Conservation (phyloP, 2,888 invertebrate genomes). For the Alloplasta piceator region DNA sequence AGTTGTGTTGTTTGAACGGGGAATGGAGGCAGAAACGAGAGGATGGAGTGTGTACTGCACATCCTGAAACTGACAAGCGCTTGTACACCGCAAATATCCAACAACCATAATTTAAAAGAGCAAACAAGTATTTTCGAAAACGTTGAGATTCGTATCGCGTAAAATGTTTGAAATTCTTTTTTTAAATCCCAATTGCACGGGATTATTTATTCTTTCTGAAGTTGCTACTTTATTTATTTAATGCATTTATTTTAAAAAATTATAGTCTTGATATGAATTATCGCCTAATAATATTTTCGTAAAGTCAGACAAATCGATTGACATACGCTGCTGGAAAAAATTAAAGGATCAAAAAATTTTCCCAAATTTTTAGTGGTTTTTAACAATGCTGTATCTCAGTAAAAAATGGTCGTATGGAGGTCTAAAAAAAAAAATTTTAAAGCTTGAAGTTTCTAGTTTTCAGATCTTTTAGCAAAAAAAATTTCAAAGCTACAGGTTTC, state of each 20-base stretch:
- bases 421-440: too few relatives aligned
- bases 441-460: too few relatives aligned
- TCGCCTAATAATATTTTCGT: not conserved
- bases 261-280: not conserved
- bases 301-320: not conserved
- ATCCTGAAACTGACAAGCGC: constrained; percentile 60
- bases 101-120: constrained; percentile 48
- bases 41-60: constrained; percentile 27
- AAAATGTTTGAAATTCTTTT: not conserved
- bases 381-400: too few relatives aligned
- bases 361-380: too few relatives aligned
- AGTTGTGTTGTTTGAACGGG: constrained; percentile 39
- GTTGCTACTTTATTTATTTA: not conserved
- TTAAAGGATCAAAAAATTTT: too few relatives aligned
- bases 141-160: constrained; percentile 27
- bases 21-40: not conserved
- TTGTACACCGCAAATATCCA: constrained; percentile 60
- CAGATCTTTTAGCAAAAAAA: too few relatives aligned
- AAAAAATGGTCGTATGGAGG: too few relatives aligned
- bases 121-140: constrained; percentile 44
- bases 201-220: not conserved
- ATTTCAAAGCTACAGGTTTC: too few relatives aligned
- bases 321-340: too few relatives aligned
- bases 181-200: constrained; percentile 1
- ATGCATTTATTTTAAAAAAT: not conserved